Conservation (phyloP, 2,113 vertebrate genomes). For the Pseudonaja textilis region DNA sequence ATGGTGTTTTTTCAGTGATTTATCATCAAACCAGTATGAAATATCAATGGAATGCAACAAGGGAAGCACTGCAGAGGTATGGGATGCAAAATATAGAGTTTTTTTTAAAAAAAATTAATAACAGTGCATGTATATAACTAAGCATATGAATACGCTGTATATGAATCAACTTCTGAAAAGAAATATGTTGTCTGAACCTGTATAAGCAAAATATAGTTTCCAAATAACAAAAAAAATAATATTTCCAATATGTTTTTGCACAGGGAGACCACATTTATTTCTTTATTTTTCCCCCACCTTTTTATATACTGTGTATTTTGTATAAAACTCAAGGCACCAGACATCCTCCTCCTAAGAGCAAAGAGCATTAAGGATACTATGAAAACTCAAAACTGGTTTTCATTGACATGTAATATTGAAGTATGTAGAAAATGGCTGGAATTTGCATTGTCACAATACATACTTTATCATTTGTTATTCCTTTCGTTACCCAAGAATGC, state of each 20-base stretch:
- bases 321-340: neutral
- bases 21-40: neutral
- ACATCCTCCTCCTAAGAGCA: neutral
- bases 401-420: neutral
- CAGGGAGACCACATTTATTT: neutral
- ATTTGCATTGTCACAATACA: neutral
- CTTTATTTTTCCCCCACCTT: neutral
- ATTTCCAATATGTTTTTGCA: neutral
- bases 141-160: neutral
- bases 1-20: neutral
- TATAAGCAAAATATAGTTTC: neutral
- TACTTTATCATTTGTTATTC: neutral
- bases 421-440: neutral
- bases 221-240: neutral
- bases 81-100: neutral
- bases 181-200: neutral
- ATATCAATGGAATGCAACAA: neutral
- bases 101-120: neutral
- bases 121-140: neutral
- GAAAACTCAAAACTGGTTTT: neutral
- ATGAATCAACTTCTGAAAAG: neutral
- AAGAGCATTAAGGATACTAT: neutral
- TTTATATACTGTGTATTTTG: neutral
- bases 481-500: neutral
- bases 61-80: neutral